These are phyloP conservation scores for Sus cebifrons DNA, from an alignment of 2,797 vertebrate genomes.

Conservation along the genomic window DNA sequence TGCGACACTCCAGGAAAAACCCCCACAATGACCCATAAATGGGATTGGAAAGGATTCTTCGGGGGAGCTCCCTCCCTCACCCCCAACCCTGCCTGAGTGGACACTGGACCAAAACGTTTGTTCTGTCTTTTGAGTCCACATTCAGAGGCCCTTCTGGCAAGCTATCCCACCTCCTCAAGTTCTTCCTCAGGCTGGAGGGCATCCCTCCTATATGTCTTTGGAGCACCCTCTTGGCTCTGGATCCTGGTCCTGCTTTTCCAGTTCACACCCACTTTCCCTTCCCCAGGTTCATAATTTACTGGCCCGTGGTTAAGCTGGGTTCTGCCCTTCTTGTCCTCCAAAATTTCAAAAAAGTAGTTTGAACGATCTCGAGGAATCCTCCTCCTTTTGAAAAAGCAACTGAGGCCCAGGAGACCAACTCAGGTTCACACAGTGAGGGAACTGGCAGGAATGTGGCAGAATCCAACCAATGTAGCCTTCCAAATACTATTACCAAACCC, in stretches of 20 bases:
- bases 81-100: too few relatives aligned
- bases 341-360: not conserved
- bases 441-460: not conserved
- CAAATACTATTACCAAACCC: not conserved
- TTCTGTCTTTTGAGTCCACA: not conserved
- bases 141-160: not conserved
- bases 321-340: not conserved
- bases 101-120: not conserved
- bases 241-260: not conserved
- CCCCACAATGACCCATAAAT: too few relatives aligned
- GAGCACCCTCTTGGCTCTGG: not conserved
- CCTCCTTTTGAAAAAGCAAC: not conserved
- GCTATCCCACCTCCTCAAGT: too few relatives aligned
- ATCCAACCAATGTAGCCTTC: not conserved
- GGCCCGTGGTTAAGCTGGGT: not conserved
- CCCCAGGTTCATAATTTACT: not conserved
- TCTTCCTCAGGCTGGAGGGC: not conserved
- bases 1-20: constrained; percentile 12
- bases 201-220: not conserved
- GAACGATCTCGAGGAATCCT: not conserved
- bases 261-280: not conserved
- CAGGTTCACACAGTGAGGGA: not conserved
- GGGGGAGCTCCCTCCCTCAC: not conserved
- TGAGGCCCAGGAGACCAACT: not conserved
- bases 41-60: not conserved